phyloP scores from a whole-genome alignment of 2,113 vertebrate genomes.

The Apus apus region DNA sequence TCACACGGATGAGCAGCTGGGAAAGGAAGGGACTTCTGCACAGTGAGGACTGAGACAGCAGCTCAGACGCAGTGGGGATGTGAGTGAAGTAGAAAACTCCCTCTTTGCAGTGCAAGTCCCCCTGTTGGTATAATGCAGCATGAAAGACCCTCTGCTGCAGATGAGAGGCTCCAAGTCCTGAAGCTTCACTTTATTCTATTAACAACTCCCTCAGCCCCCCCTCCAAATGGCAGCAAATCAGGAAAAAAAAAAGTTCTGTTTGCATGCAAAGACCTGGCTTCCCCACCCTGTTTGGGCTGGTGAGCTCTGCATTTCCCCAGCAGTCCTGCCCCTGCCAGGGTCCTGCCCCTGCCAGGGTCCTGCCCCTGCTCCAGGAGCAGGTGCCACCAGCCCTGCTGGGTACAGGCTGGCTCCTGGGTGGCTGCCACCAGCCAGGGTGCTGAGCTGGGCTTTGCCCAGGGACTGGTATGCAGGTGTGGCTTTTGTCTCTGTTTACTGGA shows the following conservation, averaged over 20 bases:
- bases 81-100: background rate
- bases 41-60: background rate
- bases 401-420: background rate
- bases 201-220: background rate
- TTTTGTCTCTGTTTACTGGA: slow-evolving; percentile 69
- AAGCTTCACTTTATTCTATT: fast-evolving
- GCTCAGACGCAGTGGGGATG: background rate
- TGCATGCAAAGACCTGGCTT: background rate
- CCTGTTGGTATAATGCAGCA: background rate
- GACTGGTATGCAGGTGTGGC: slow-evolving; percentile 35
- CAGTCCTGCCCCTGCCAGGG: background rate
- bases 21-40: background rate
- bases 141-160: background rate
- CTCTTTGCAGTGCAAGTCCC: background rate
- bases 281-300: background rate
- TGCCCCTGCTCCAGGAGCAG: background rate
- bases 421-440: background rate
- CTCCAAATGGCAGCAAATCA: background rate
- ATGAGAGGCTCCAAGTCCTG: background rate
- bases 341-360: too few species aligned
- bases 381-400: background rate
- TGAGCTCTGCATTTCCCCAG: background rate
- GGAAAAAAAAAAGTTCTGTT: fast-evolving
- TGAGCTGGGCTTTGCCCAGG: background rate
- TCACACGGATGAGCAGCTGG: background rate